Evolutionary conservation across 2,113 vertebrate species (phyloP).

Genomic region (Paraplagusia blochii): DNA sequence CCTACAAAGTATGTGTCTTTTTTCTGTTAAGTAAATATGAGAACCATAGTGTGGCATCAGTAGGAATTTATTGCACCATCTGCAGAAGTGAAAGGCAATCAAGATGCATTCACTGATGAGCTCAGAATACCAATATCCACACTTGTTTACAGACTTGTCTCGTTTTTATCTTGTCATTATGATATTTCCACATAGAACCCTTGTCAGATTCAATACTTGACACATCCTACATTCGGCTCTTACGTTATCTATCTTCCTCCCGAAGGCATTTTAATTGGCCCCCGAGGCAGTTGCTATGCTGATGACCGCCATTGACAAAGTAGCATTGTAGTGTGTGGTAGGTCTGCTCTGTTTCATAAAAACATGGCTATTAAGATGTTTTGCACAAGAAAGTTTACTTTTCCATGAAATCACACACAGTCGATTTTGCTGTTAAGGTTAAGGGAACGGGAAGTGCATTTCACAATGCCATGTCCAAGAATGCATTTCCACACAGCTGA

Average conservation of each 20-base stretch:
- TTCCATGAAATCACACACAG: neutral
- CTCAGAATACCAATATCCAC: too few relatives aligned
- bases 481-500: slow-evolving; percentile 23
- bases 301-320: slow-evolving; percentile 20
- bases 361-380: neutral
- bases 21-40: too few relatives aligned
- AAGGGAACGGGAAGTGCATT: slow-evolving; percentile 41
- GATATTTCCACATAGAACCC: neutral
- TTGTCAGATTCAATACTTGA: slow-evolving; percentile 2
- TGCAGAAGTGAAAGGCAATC: too few relatives aligned
- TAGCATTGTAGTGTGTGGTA: slow-evolving; percentile 1
- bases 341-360: neutral
- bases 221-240: slow-evolving; percentile 3
- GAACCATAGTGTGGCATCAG: too few relatives aligned
- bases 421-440: slow-evolving; percentile 7
- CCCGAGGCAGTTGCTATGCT: slow-evolving; percentile 28
- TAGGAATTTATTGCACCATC: too few relatives aligned
- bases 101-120: too few relatives aligned
- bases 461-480: slow-evolving; percentile 32
- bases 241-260: slow-evolving; percentile 44
- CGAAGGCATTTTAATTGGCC: slow-evolving; percentile 40
- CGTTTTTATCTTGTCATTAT: neutral
- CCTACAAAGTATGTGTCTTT: too few relatives aligned
- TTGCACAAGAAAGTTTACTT: neutral
- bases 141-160: too few relatives aligned